These are phyloP conservation scores for Bergia puertoricense DNA, from an alignment of 92 coral and sea anemone species.

Conservation along the genomic window DNA sequence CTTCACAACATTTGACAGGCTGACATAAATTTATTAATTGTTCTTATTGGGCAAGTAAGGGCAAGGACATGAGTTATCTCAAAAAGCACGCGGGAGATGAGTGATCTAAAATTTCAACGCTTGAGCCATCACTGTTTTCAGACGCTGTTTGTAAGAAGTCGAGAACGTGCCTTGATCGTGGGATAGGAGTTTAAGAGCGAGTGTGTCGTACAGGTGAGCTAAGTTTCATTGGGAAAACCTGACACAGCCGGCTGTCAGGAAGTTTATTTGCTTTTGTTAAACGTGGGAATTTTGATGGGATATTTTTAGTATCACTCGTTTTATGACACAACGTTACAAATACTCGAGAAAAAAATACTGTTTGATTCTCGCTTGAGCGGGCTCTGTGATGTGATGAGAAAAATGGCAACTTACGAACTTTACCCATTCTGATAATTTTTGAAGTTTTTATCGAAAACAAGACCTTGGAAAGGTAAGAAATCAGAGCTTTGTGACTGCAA, in stretches of 20 bases:
- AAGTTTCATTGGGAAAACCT: background rate
- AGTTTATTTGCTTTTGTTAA: conserved; percentile 42
- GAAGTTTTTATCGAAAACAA: background rate
- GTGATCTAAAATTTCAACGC: conserved; percentile 36
- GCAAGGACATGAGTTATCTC: conserved; percentile 46
- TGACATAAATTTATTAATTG: conserved; percentile 56
- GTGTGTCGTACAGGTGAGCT: conserved; percentile 16
- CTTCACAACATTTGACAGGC: conserved; percentile 51
- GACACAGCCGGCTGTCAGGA: conserved; percentile 7
- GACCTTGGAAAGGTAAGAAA: background rate
- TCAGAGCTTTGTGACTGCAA: background rate
- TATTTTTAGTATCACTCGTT: conserved; percentile 3
- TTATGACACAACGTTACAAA: background rate
- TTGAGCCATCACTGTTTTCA: background rate
- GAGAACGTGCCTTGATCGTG: background rate
- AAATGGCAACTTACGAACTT: background rate
- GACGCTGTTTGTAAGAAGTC: background rate
- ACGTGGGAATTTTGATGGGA: conserved; percentile 24
- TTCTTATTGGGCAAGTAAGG: conserved; percentile 59
- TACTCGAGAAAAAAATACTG: background rate
- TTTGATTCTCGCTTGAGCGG: background rate
- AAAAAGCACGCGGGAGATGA: conserved; percentile 40
- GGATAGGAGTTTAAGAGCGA: background rate
- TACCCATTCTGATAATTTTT: background rate
- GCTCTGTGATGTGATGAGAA: background rate